Base-by-base conservation (phyloP, 2,113 vertebrate genomes). In the Engystomops pustulosus region DNA sequence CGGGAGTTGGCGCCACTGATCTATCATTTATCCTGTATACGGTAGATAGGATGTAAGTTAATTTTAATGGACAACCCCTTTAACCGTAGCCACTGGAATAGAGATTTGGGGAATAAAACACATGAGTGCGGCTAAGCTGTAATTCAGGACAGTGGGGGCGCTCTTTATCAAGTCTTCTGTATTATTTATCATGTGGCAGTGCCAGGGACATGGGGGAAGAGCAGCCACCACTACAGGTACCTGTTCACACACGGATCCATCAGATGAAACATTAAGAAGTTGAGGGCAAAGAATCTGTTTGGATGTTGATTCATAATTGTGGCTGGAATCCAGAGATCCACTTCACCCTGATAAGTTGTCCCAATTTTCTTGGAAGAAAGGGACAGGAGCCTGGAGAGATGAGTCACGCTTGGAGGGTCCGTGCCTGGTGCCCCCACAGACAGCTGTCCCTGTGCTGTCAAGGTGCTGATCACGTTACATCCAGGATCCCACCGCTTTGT, bases 381-480 rank as follows among this genome's bases (percentile, higher is more conserved):
- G 55, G 0, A 0, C 62, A 36, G 6, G 51, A 0, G 20, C 34
- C 62, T 82, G 58, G 41, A 0, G 0, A 0, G 0, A 36, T 90
- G 90, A 90, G 83, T 90, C 89, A 87, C 0, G 49, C 12, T 72
- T 82, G 85, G 88, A 49, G 70, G 74, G 82, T 84, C 68, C 62
- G 44, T 80, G 85, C 85, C 87, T 15, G 55, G 86, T 70, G 72
- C 76, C 11, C 27, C 32, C 9, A 18, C 81, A 80, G 89, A 87
- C 89, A 89, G 80, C 55, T 83, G 90, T 86, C 87, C 79, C 36
- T 70, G 8, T 20, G 47, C 72, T 45, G 88, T 91, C 91, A 89
- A 89, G 89, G 87, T 62, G 83, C 88, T 84, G 89, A 92, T 93
- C 92, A 15, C 87, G 89, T 95, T 95, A 95, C 94, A 88, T 58